A percentile compares a stretch with the other conserved stretches of the same genome.
phyloP scores from a whole-genome alignment of 2,113 vertebrate genomes.

The Chionomys nivalis region DNA sequence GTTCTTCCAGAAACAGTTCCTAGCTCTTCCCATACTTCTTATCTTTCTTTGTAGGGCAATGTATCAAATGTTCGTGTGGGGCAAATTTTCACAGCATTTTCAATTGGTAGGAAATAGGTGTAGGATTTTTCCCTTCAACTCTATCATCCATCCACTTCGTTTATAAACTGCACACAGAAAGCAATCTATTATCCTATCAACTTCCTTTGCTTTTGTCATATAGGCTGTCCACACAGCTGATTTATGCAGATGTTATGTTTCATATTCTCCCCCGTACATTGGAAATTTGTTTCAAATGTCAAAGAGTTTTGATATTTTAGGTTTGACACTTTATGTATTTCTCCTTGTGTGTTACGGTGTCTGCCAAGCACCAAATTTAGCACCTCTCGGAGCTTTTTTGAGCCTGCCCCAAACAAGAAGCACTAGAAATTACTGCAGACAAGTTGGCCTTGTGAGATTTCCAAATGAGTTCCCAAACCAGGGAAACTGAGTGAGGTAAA shows the following conservation, averaged over 20 bases:
- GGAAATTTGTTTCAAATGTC: constrained; percentile 75
- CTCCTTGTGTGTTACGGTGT: constrained; percentile 64
- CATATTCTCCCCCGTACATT: constrained; percentile 60
- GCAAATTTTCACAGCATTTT: constrained; percentile 41
- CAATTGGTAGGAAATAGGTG: constrained; percentile 22
- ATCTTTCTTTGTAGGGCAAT: background rate
- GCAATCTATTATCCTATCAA: constrained; percentile 2
- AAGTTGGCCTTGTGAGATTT: constrained; percentile 82
- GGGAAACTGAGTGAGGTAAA: constrained; percentile 79
- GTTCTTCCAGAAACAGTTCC: background rate
- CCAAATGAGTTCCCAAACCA: constrained; percentile 79
- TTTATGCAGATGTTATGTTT: constrained; percentile 66
- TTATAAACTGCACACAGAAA: constrained; percentile 17
- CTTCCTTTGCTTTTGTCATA: constrained; percentile 33
- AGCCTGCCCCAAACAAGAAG: constrained; percentile 79
- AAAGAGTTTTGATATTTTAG: constrained; percentile 78
- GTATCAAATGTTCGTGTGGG: background rate
- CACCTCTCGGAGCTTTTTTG: constrained; percentile 76
- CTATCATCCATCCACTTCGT: constrained; percentile 17
- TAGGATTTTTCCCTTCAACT: background rate
- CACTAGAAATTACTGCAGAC: constrained; percentile 80
- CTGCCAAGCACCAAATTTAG: constrained; percentile 79
- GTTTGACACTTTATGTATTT: constrained; percentile 74
- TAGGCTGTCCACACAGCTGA: constrained; percentile 41
- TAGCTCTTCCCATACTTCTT: background rate